Percentiles rank a stretch among this genome's conserved stretches.
Conservation (phyloP, 2,797 vertebrate genomes). For the Propithecus perrieri region DNA sequence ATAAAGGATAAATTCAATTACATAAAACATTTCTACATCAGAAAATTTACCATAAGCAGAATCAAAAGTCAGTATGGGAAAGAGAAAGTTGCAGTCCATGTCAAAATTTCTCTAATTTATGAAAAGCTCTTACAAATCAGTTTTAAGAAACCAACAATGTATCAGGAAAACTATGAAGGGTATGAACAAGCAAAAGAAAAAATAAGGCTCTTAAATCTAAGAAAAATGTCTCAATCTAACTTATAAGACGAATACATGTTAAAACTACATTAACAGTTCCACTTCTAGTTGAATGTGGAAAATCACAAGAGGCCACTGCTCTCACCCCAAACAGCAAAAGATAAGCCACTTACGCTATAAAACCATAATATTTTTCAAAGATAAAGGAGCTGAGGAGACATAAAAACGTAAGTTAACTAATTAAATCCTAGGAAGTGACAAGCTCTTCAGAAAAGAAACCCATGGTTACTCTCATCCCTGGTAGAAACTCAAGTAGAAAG, state of each 20-base stretch:
- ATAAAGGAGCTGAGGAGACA: not conserved
- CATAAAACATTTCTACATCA: not conserved
- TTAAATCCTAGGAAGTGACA: not conserved
- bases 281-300: not conserved
- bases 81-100: not conserved
- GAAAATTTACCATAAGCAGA: not conserved
- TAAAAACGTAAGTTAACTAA: not conserved
- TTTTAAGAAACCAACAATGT: not conserved
- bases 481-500: not conserved
- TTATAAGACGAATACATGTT: not conserved
- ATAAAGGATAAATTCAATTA: not conserved
- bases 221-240: not conserved
- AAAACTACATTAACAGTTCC: not conserved
- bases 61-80: not conserved
- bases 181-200: not conserved
- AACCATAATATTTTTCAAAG: not conserved
- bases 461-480: not conserved
- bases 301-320: not conserved
- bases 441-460: not conserved
- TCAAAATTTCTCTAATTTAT: not conserved
- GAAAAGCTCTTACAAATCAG: not conserved
- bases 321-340: not conserved
- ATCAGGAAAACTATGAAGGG: not conserved
- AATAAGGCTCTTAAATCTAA: not conserved
- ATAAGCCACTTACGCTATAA: not conserved